Percentiles rank a stretch among this genome's conserved stretches.
These are phyloP conservation scores for Lanius collurio DNA, from an alignment of 2,113 vertebrate species.

Conservation along the genomic window DNA sequence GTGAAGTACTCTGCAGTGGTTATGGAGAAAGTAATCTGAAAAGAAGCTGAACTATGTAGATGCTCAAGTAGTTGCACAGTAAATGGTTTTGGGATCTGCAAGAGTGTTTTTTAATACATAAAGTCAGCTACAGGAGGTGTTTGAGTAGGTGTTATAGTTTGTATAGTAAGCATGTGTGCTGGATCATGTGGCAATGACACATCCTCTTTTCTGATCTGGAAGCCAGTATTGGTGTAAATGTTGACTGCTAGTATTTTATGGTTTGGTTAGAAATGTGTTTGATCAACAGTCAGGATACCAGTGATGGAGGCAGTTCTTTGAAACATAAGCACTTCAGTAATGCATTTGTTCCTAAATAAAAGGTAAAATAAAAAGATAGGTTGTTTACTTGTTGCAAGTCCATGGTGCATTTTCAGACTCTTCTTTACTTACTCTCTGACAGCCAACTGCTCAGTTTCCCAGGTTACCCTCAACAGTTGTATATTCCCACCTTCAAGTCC, in stretches of 20 bases:
- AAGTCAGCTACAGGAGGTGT: not conserved
- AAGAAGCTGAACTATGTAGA: not conserved
- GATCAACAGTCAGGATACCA: not conserved
- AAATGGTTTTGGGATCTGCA: not conserved
- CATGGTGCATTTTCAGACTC: not conserved
- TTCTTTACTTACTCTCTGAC: not conserved
- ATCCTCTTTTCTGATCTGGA: not conserved
- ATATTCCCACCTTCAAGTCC: slow-evolving; percentile 26
- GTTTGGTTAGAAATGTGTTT: not conserved
- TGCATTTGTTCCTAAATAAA: not conserved
- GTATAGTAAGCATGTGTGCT: not conserved
- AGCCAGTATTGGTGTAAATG: not conserved
- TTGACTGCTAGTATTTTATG: not conserved
- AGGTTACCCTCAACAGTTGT: not conserved
- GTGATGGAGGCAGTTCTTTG: not conserved
- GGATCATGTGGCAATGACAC: slow-evolving; percentile 34
- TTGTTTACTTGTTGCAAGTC: not conserved
- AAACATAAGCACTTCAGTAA: not conserved
- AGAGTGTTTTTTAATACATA: not conserved
- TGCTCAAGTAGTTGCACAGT: not conserved
- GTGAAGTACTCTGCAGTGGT: not conserved
- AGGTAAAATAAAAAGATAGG: not conserved
- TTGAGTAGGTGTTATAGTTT: slow-evolving; percentile 11
- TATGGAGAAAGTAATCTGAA: not conserved
- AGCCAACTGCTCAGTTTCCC: not conserved